Conservation (phyloP, 2,797 vertebrate genomes). For the Acanthopagrus latus region DNA sequence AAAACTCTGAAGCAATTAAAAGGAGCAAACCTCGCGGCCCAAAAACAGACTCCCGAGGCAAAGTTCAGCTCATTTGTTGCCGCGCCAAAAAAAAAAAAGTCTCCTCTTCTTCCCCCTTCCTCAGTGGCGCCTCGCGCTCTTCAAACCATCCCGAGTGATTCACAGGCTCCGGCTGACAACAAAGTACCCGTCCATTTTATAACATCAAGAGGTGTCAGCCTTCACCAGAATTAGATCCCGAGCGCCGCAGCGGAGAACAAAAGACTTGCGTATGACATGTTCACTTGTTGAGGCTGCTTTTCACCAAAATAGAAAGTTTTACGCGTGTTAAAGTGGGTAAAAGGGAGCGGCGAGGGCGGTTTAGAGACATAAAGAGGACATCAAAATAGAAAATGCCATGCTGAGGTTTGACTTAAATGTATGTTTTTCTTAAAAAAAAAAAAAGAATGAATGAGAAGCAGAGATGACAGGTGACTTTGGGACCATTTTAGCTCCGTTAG, state of each 20-base stretch:
- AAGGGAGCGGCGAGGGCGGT: slow-evolving; percentile 10
- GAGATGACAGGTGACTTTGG: slow-evolving; percentile 35
- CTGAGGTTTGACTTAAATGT: slow-evolving; percentile 43
- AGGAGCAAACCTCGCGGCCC: slow-evolving; percentile 23
- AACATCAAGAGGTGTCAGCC: slow-evolving; percentile 53
- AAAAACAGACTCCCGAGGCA: slow-evolving; percentile 27
- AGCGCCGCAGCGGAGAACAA: slow-evolving; percentile 43
- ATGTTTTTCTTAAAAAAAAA: not conserved
- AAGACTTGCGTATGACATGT: slow-evolving; percentile 34
- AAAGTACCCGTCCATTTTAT: slow-evolving; percentile 50
- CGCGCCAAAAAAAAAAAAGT: slow-evolving; percentile 21
- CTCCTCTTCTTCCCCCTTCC: slow-evolving; percentile 24
- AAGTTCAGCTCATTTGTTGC: slow-evolving; percentile 44
- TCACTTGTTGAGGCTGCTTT: slow-evolving; percentile 39
- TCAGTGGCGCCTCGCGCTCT: slow-evolving; percentile 21
- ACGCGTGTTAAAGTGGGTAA: slow-evolving; percentile 18
- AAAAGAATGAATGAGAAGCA: slow-evolving; percentile 22
- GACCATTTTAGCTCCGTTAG: slow-evolving; percentile 52
- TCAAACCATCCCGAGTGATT: slow-evolving; percentile 50
- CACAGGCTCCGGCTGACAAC: slow-evolving; percentile 25
- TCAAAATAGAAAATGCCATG: slow-evolving; percentile 15
- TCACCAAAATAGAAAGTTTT: slow-evolving; percentile 46
- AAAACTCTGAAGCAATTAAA: slow-evolving; percentile 39
- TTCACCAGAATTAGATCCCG: slow-evolving; percentile 60
- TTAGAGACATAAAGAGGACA: slow-evolving; percentile 36